Percentiles rank a stretch among this genome's conserved stretches.
phyloP scores from a whole-genome alignment of 2,797 vertebrate genomes.

The Hemibagrus guttatus region DNA sequence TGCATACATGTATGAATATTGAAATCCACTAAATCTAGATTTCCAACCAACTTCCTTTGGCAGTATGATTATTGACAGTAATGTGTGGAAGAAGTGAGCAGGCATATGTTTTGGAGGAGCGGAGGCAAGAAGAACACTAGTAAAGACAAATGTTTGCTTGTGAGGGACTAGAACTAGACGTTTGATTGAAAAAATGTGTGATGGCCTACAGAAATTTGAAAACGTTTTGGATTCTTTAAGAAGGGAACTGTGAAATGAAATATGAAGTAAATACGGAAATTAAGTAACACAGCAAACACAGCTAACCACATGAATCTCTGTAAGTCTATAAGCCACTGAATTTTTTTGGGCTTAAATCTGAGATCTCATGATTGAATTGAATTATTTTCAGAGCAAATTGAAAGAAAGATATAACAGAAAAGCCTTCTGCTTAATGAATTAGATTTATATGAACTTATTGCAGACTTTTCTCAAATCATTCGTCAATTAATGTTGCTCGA shows the following conservation, averaged over 20 bases:
- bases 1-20: background rate
- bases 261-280: background rate
- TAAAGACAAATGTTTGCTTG: constrained; percentile 10
- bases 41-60: background rate
- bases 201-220: background rate
- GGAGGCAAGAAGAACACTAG: constrained; percentile 21
- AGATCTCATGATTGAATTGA: background rate
- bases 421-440: background rate
- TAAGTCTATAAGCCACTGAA: background rate
- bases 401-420: background rate
- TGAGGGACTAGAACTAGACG: background rate
- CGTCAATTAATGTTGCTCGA: background rate
- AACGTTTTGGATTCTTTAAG: background rate
- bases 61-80: background rate
- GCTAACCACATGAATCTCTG: background rate
- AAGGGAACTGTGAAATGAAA: background rate
- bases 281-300: background rate
- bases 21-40: background rate
- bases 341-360: background rate
- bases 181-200: constrained; percentile 4
- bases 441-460: background rate
- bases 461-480: background rate
- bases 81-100: background rate
- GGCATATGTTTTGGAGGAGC: background rate
- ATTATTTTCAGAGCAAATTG: background rate